Conservation (phyloP, 2,888 invertebrate species). For the Lamellibrachia columna region DNA sequence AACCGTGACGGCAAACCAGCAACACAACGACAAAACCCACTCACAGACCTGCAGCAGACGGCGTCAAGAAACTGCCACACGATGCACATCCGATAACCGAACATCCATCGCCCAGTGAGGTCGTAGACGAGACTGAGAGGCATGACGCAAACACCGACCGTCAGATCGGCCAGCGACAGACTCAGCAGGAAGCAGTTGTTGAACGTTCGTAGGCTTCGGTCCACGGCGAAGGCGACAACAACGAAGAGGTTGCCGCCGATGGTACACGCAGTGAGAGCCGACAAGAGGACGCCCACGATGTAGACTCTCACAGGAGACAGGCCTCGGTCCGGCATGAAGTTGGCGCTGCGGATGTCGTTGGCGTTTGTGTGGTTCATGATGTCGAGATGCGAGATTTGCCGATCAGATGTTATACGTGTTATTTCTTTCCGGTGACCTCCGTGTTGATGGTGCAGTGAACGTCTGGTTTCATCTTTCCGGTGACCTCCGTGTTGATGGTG, state of each 20-base stretch:
- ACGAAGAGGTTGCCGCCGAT: conserved; percentile 18
- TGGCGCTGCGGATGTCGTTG: neutral
- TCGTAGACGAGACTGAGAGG: conserved; percentile 17
- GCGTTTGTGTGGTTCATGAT: neutral
- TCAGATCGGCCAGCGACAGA: conserved; percentile 17
- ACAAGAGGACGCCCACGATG: neutral
- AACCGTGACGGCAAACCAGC: no score
- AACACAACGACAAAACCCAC: neutral
- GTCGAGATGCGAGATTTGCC: neutral
- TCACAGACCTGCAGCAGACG: conserved; percentile 18
- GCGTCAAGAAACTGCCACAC: conserved; percentile 16
- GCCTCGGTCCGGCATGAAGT: neutral
- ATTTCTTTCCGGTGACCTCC: no score
- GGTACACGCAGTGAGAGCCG: neutral
- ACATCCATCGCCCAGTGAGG: conserved; percentile 7
- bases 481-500: no score
- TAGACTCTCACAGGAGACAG: neutral
- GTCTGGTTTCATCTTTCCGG: neutral
- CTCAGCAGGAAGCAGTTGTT: conserved; percentile 22
- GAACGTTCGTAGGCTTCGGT: conserved; percentile 8
- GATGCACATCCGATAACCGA: conserved; percentile 14
- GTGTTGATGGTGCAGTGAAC: no score
- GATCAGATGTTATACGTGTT: neutral
- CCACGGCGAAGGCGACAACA: neutral
- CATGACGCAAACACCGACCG: conserved; percentile 17